Evolutionary conservation across 2,888 invertebrate genomes (phyloP), one percentile per base, ranked within the genome.

Genomic region (Drosophila subquinaria): DNA sequence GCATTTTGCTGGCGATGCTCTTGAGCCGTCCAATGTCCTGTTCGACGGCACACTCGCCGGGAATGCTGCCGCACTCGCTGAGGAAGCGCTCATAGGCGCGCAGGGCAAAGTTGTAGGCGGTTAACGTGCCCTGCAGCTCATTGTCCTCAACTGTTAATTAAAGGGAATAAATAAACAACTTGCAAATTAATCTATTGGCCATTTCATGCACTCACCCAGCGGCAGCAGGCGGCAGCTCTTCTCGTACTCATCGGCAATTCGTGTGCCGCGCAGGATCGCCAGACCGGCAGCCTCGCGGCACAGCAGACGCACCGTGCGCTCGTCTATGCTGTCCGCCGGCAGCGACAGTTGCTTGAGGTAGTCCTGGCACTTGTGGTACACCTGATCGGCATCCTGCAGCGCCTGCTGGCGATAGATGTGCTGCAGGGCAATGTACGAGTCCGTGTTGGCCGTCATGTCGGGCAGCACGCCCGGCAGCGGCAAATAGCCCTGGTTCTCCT

Each of bases 371-470:
- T 96, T 95, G 81, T 96, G 95, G 91, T 96, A 96, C 6, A 99
- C 95, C 55, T 95, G 94, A 91, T 97, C 97, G 0, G 96, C 95
- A 93, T 99, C 98, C 73, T 95, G 94, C 53, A 95, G 94, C 0
- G 98, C 97, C 93, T 98, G 97, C 40, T 95, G 95, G 68, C 96
- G 95, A 91, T 98, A 97, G 50, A 98, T 94, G 92, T 97, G 97
- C 92, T 98, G 98, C 61, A 99, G 94, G 72, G 96, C 95, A 50
- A 99, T 95, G 92, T 97, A 99, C 83, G 97, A 96, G 69, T 96
- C 96, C 4, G 98, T 98, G 81, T 98, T 98, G 2, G 98, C 96
- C 4, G 98, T 98, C 99, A 99, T 99, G 91, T 99, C 99, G 2
- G 99, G 99, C 47, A 99, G 93, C 9, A 96, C 95, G 23, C 99